These are phyloP conservation scores for Drosophila ananassae DNA, from an alignment of 1,140 invertebrate species.

Conservation along the genomic window DNA sequence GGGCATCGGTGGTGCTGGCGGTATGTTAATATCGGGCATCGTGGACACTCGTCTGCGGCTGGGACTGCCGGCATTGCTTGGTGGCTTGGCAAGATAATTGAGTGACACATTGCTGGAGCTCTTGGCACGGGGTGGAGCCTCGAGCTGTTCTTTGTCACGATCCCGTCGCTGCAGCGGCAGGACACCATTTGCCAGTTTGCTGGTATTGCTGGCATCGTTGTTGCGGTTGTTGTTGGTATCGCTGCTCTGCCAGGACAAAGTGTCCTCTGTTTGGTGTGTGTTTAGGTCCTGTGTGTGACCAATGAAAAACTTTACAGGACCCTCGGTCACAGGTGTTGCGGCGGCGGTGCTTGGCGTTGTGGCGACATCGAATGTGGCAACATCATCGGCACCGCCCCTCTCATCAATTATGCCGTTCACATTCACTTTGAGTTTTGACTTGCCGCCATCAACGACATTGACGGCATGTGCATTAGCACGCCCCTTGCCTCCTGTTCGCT, in stretches of 20 bases:
- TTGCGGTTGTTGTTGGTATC: constrained; percentile 66
- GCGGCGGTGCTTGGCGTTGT: constrained; percentile 27
- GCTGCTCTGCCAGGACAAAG: constrained; percentile 67
- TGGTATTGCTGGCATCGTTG: constrained; percentile 10
- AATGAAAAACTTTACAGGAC: constrained; percentile 81
- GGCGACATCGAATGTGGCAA: constrained; percentile 8
- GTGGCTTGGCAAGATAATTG: constrained; percentile 63
- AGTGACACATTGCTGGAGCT: constrained; percentile 68
- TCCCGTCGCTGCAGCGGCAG: constrained; percentile 49
- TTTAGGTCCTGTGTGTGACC: constrained; percentile 74
- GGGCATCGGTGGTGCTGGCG: constrained; percentile 71
- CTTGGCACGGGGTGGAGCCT: constrained; percentile 42
- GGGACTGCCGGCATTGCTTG: constrained; percentile 31
- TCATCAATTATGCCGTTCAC: constrained; percentile 79
- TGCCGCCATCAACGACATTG: constrained; percentile 35
- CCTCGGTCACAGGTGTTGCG: constrained; percentile 35
- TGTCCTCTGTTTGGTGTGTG: constrained; percentile 59
- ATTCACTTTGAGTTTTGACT: constrained; percentile 70
- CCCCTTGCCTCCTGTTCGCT: constrained; percentile 1
- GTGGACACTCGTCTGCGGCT: constrained; percentile 63
- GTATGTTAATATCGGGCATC: constrained; percentile 72
- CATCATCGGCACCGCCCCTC: constrained; percentile 48
- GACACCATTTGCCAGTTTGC: constrained; percentile 58
- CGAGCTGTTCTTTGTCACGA: constrained; percentile 10
- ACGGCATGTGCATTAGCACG: constrained; percentile 14